Base-by-base conservation (phyloP, 1,140 invertebrate species). In the Drusus annulatus region DNA sequence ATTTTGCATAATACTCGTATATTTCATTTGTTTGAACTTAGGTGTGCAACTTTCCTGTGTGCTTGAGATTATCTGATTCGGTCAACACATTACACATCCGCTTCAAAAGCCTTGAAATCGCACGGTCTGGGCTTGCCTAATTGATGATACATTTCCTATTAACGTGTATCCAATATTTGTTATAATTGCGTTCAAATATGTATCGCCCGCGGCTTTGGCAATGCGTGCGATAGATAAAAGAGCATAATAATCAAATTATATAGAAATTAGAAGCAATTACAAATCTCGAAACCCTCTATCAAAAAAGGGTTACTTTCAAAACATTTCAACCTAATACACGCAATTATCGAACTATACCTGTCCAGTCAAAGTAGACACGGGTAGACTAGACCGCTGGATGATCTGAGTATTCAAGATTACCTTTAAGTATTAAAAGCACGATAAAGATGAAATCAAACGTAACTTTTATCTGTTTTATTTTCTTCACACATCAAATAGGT, bases 311-410 rank as follows among this genome's bases (percentile, higher is more conserved):
- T 16, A 6, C 17, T 28, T 28, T 74, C 8, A 17, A 74, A 74
- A 58, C 25, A 58, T 74, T 74, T 31, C 71, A 54, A 28, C 21
- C 31, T 74, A 56, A 56, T 74, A 74, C 25, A 74, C 52, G 52
- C 71, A 74, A 74, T 74, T 74, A 74, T 74, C 71, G 71, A 28
- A 74, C 51, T 58, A 52, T 74, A 74, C 71, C 71, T 74, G 71
- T 58, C 71, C 31, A 7, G 31, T 3, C 4, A 36, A 36, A 19
- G 52, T 3, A 71, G 68, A 71, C 51, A 56, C 54, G 52, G 71
- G 71, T 71, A 36, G 31, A 36, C 3, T 7, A 7, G 31, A 36
- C 8, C 7, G 23, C 2, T 6, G 45, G 17, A 51, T 52, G 45
- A 16, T 50, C 36, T 28, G 51, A 56, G 31, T 10, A 69, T 69